phyloP scores from a whole-genome alignment of 2,797 vertebrate genomes.

The Limosa lapponica region DNA sequence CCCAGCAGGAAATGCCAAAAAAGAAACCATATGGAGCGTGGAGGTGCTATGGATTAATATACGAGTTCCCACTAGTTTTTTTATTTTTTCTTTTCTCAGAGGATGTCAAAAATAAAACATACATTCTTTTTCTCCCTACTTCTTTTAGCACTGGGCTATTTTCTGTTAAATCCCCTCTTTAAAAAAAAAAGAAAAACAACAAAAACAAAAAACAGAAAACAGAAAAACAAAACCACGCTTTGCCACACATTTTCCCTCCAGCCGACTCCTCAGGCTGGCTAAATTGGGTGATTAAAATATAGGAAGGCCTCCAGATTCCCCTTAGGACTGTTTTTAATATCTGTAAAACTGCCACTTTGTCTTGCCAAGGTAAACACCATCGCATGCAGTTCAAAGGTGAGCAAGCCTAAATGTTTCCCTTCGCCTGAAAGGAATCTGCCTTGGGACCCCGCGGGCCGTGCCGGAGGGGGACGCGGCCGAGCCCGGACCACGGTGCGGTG shows the following conservation, averaged over 20 bases:
- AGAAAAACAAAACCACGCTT: background rate
- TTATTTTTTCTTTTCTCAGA: background rate
- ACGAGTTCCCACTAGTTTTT: background rate
- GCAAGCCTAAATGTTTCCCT: constrained; percentile 94
- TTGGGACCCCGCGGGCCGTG: constrained; percentile 83
- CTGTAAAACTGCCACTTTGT: constrained; percentile 98
- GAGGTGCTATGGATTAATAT: constrained; percentile 53
- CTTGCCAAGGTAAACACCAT: constrained; percentile 99
- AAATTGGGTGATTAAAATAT: constrained; percentile 89
- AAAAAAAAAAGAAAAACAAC: background rate
- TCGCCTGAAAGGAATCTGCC: constrained; percentile 89
- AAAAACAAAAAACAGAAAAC: background rate
- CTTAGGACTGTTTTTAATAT: constrained; percentile 98
- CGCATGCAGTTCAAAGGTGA: constrained; percentile 98
- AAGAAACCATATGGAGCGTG: constrained; percentile 45
- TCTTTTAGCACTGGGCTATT: background rate
- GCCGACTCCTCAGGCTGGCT: constrained; percentile 75
- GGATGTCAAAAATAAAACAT: background rate
- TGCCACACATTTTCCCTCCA: constrained; percentile 50
- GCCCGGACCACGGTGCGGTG: constrained; percentile 60
- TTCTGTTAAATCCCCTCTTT: background rate
- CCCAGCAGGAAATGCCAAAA: constrained; percentile 48
- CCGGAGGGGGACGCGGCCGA: constrained; percentile 81
- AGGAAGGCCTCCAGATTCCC: constrained; percentile 88
- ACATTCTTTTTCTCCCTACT: background rate